Evolutionary conservation across 2,888 invertebrate species (phyloP), one percentile per base, ranked within the genome.

Genomic region (Myathropa florea): DNA sequence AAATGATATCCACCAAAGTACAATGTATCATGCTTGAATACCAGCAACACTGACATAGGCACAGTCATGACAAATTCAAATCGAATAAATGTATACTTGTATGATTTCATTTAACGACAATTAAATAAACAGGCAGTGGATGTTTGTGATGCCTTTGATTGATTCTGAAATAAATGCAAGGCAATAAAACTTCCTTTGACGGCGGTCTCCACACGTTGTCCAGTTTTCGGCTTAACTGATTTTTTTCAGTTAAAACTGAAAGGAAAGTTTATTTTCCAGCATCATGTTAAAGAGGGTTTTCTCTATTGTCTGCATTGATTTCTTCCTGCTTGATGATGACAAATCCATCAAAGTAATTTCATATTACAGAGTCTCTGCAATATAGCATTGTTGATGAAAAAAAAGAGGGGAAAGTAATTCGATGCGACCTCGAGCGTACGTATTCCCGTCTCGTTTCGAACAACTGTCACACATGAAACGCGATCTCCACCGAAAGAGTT

Each of bases 391-490:
- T 55, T 65, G 30, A 57, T 24, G 39, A 24, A 65, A 59, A 73
- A 63, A 65, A 60, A 21, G 59, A 33, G 18, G 46, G 76, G 80
- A 81, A 85, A 76, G 85, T 81, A 85, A 85, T 33, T 73, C 64
- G 64, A 85, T 77, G 68, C 81, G 68, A 80, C 68, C 68, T 85
- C 81, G 85, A 85, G 76, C 61, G 46, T 30, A 4, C 53, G 33
- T 28, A 81, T 46, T 85, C 67, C 36, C 81, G 76, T 63, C 63
- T 68, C 81, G 63, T 81, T 81, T 67, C 67, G 59, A 60, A 64
- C 77, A 68, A 70, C 68, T 85, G 85, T 81, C 68, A 81, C 67
- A 68, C 67, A 64, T 70, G 81, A 81, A 81, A 81, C 81, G 72
- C 77, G 85, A 85, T 81, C 85, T 63, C 59, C 63, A 77, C 36